These are phyloP conservation scores for Ectropis crepuscularia DNA, from an alignment of 2,888 invertebrate genomes.

Conservation along the genomic window DNA sequence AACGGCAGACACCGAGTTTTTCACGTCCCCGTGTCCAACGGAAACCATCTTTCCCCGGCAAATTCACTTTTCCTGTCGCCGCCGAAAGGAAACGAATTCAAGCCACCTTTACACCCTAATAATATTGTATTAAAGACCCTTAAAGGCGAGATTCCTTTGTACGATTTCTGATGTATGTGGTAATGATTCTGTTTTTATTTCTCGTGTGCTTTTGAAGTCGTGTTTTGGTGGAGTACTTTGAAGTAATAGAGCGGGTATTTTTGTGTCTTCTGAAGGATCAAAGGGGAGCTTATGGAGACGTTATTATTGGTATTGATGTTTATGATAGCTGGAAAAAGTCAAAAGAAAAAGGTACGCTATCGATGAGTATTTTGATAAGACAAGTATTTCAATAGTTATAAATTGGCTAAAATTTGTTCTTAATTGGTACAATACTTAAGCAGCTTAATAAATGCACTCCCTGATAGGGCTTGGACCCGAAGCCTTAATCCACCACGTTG, in stretches of 20 bases:
- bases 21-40: slow-evolving; percentile 36
- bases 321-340: neutral
- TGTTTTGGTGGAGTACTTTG: slow-evolving; percentile 25
- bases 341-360: neutral
- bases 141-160: slow-evolving; percentile 50
- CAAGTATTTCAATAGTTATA: too few species aligned
- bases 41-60: slow-evolving; percentile 55
- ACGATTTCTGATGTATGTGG: slow-evolving; percentile 38
- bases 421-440: too few species aligned
- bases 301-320: slow-evolving; percentile 7
- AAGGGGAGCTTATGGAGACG: slow-evolving; percentile 11
- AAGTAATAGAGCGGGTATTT: slow-evolving; percentile 24
- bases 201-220: slow-evolving; percentile 21
- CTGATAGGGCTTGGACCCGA: too few species aligned
- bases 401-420: too few species aligned
- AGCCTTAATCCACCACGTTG: too few species aligned
- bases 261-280: slow-evolving; percentile 13
- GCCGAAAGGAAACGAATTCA: slow-evolving; percentile 58
- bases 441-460: too few species aligned
- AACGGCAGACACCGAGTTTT: slow-evolving; percentile 26
- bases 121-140: slow-evolving; percentile 57
- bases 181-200: slow-evolving; percentile 36
- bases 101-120: slow-evolving; percentile 57
- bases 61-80: slow-evolving; percentile 70
- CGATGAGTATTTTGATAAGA: neutral